Evolutionary conservation across 30 jellyfish, hydroid and myxozoan genomes (phyloP).

Genomic region (Pelagia noctiluca): DNA sequence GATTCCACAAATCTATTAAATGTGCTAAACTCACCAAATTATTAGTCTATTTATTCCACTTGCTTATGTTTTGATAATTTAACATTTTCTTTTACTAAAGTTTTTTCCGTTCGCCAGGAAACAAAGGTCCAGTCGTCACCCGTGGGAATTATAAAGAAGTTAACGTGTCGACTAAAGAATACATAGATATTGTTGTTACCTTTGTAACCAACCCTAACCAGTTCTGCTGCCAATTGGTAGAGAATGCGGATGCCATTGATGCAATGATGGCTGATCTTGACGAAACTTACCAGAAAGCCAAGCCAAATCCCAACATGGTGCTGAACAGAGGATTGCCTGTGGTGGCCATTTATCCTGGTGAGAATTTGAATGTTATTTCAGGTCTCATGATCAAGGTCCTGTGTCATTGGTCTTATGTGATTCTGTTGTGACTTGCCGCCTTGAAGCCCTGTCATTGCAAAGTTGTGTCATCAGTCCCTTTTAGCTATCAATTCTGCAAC

Average conservation of each 20-base stretch:
- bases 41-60: too few species aligned
- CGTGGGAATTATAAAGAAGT: conserved; percentile 45
- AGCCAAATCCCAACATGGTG: conserved; percentile 14
- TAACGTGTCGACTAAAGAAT: conserved; percentile 40
- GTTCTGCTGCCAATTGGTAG: conserved; percentile 89
- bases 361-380: too few species aligned
- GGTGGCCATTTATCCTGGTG: conserved; percentile 85
- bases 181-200: conserved; percentile 84
- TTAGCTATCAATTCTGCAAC: too few species aligned
- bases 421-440: too few species aligned
- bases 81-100: not conserved
- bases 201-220: conserved; percentile 63
- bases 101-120: not conserved
- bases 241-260: conserved; percentile 71
- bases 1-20: too few species aligned
- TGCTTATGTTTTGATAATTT: too few species aligned
- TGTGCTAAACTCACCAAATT: too few species aligned
- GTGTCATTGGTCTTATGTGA: too few species aligned
- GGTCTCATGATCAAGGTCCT: too few species aligned
- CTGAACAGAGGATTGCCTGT: conserved; percentile 88
- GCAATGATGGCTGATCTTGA: conserved; percentile 81
- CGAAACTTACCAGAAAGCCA: conserved; percentile 50
- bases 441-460: too few species aligned
- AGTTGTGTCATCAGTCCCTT: too few species aligned
- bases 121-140: conserved; percentile 40